phyloP scores from a whole-genome alignment of 2,888 invertebrate species.

The Gastracanthus pulcherrimus region DNA sequence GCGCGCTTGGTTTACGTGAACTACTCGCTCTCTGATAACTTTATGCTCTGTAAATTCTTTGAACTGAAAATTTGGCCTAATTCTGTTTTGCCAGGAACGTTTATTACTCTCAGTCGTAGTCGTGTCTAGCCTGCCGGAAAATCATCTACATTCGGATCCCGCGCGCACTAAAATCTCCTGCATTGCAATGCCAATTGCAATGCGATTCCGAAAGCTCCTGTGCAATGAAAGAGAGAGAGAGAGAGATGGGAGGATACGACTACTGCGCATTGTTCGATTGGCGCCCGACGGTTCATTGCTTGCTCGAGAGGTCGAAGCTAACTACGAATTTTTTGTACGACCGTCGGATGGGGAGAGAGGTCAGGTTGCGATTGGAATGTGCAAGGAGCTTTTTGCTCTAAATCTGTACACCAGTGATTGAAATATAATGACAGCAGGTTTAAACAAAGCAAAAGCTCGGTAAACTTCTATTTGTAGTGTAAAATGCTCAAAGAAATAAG shows the following conservation, averaged over 20 bases:
- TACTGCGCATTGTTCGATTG: neutral
- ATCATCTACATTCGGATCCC: neutral
- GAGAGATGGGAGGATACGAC: too few relatives aligned
- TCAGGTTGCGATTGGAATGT: conserved; percentile 1
- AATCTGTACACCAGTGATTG: too few relatives aligned
- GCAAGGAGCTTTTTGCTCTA: too few relatives aligned
- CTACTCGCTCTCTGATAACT: too few relatives aligned
- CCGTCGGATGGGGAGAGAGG: neutral
- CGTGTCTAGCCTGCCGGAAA: neutral
- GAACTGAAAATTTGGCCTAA: neutral
- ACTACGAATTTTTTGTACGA: neutral
- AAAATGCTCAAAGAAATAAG: too few relatives aligned
- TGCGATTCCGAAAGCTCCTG: neutral
- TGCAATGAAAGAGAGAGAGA: neutral
- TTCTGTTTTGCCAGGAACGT: neutral
- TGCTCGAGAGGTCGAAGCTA: neutral
- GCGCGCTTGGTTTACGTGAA: too few relatives aligned
- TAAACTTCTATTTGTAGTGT: too few relatives aligned
- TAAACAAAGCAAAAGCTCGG: too few relatives aligned
- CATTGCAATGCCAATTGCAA: too few relatives aligned
- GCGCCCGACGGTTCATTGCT: neutral
- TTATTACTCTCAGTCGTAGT: neutral
- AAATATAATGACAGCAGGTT: too few relatives aligned
- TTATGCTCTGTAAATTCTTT: conserved; percentile 6
- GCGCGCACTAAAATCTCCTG: too few relatives aligned